phyloP scores from a whole-genome alignment of 2,888 invertebrate species.

The Spilarctia lutea region DNA sequence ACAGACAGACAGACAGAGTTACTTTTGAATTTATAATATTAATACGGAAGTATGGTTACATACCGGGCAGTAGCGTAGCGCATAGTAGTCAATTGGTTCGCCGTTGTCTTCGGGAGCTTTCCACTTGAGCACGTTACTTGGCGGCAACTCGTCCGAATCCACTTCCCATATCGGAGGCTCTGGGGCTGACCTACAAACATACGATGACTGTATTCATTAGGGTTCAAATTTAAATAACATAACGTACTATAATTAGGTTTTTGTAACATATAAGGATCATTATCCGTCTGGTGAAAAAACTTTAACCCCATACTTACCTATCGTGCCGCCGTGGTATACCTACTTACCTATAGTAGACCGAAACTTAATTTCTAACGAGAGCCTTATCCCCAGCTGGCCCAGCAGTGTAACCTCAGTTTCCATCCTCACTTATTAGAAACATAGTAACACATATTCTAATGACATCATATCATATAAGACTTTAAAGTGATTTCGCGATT shows the following conservation, averaged over 20 bases:
- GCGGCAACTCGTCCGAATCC: conserved; percentile 49
- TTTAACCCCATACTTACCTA: too few relatives aligned
- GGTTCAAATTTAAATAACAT: background rate
- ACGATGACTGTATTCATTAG: background rate
- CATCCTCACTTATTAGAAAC: background rate
- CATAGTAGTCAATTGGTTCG: conserved; percentile 71
- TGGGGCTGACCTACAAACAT: conserved; percentile 67
- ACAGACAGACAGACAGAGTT: too few relatives aligned
- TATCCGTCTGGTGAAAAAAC: too few relatives aligned
- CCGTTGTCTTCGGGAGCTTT: conserved; percentile 67
- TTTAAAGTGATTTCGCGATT: background rate
- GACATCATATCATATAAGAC: too few relatives aligned
- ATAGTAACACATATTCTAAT: too few relatives aligned
- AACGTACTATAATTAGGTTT: background rate
- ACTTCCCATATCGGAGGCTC: conserved; percentile 66
- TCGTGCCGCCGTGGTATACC: too few relatives aligned
- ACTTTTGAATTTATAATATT: too few relatives aligned
- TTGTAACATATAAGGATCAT: background rate
- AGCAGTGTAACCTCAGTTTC: background rate
- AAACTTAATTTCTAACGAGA: too few relatives aligned
- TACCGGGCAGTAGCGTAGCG: conserved; percentile 73
- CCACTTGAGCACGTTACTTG: conserved; percentile 67
- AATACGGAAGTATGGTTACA: conserved; percentile 26
- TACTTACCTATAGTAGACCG: too few relatives aligned
- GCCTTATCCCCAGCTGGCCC: too few relatives aligned